Evolutionary conservation across 2,888 invertebrate genomes (phyloP).

Genomic region (Hemaris fuciformis): DNA sequence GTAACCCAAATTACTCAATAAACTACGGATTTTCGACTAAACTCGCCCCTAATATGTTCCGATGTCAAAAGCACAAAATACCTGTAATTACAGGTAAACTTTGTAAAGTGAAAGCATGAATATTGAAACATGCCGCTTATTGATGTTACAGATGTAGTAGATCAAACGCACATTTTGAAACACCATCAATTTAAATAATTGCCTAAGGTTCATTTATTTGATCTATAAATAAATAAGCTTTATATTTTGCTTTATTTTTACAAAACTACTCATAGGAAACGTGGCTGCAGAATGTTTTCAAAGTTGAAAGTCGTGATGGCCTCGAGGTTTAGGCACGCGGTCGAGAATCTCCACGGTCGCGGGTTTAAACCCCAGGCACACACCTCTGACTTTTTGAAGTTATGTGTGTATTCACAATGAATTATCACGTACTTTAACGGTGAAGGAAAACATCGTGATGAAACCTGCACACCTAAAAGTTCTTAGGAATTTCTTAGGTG

Average conservation of each 20-base stretch:
- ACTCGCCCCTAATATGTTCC: constrained; percentile 6
- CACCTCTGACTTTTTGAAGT: too few species aligned
- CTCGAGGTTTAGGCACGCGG: too few species aligned
- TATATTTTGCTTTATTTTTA: neutral
- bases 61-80: constrained; percentile 26
- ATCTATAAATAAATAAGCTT: neutral
- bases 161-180: neutral
- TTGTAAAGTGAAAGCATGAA: constrained; percentile 18
- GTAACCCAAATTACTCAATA: neutral
- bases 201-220: neutral
- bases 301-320: too few species aligned
- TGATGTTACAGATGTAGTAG: neutral
- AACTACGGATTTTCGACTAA: neutral
- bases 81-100: constrained; percentile 30
- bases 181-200: neutral
- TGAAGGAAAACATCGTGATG: too few species aligned
- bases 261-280: neutral
- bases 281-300: neutral
- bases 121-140: neutral
- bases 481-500: too few species aligned
- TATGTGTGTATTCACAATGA: too few species aligned
- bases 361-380: too few species aligned
- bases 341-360: too few species aligned
- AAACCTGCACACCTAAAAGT: too few species aligned
- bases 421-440: too few species aligned